Percentiles rank a stretch among this genome's conserved stretches.
Evolutionary conservation across 2,797 vertebrate species (phyloP).

Genomic region (Nannoperca australis): DNA sequence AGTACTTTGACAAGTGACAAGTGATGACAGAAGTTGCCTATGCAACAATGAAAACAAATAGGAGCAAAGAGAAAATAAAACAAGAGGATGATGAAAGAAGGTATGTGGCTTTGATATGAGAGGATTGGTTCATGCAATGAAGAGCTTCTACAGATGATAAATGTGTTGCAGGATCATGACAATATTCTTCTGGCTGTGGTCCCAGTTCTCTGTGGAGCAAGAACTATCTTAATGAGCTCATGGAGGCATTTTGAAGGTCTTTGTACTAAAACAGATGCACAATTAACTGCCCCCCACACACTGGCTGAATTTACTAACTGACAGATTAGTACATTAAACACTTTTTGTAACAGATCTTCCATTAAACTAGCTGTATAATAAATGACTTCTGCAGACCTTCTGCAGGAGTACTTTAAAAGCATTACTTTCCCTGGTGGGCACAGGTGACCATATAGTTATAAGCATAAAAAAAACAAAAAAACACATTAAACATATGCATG

Average conservation of each 20-base stretch:
- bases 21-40: neutral
- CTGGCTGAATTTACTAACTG: slow-evolving; percentile 18
- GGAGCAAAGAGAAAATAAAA: slow-evolving; percentile 30
- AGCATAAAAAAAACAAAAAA: neutral
- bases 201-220: slow-evolving; percentile 47
- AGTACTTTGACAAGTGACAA: neutral
- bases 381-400: neutral
- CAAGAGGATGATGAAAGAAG: slow-evolving; percentile 34
- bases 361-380: neutral
- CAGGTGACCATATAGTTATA: neutral
- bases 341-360: neutral
- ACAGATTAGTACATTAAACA: neutral
- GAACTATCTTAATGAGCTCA: slow-evolving; percentile 55
- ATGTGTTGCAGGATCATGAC: slow-evolving; percentile 48
- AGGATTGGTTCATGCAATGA: slow-evolving; percentile 30
- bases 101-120: slow-evolving; percentile 27
- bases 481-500: neutral
- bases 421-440: neutral
- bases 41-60: slow-evolving; percentile 22
- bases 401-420: neutral
- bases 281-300: slow-evolving; percentile 25
- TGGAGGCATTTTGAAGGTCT: slow-evolving; percentile 43
- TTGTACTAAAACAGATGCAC: slow-evolving; percentile 55
- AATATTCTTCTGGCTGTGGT: slow-evolving; percentile 51
- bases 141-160: slow-evolving; percentile 51